Evolutionary conservation across 1,140 invertebrate genomes (phyloP).

Genomic region (Cyphomyrmex costatus): DNA sequence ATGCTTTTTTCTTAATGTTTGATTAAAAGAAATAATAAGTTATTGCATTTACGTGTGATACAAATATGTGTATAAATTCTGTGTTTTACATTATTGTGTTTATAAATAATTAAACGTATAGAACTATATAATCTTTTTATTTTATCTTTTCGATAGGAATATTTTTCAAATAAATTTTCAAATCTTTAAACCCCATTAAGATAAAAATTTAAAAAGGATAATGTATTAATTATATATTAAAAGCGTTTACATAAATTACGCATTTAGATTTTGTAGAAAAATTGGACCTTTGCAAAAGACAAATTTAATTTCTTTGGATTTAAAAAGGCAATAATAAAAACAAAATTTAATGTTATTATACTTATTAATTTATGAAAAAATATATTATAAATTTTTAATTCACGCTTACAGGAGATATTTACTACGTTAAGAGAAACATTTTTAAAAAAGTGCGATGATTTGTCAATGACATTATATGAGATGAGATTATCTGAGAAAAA

Average conservation of each 20-base stretch:
- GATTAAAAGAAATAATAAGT: neutral
- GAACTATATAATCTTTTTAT: neutral
- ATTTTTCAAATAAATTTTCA: neutral
- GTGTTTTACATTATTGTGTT: neutral
- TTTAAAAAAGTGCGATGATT: neutral
- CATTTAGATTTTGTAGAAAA: neutral
- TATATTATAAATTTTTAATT: constrained; percentile 27
- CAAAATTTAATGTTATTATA: neutral
- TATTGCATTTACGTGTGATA: neutral
- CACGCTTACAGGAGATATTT: neutral
- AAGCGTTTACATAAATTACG: neutral
- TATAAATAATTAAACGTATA: neutral
- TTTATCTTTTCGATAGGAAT: neutral
- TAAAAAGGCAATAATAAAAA: neutral
- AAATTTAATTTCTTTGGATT: neutral
- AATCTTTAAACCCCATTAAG: neutral
- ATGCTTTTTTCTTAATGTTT: neutral
- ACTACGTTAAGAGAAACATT: neutral
- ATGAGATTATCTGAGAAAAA: neutral
- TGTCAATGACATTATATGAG: neutral
- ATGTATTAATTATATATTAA: neutral
- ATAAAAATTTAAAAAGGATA: neutral
- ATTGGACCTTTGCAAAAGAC: neutral
- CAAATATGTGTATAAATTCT: no score
- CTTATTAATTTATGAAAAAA: neutral